Base-by-base conservation (phyloP, 2,888 invertebrate genomes). In the Mythimna loreyi region DNA sequence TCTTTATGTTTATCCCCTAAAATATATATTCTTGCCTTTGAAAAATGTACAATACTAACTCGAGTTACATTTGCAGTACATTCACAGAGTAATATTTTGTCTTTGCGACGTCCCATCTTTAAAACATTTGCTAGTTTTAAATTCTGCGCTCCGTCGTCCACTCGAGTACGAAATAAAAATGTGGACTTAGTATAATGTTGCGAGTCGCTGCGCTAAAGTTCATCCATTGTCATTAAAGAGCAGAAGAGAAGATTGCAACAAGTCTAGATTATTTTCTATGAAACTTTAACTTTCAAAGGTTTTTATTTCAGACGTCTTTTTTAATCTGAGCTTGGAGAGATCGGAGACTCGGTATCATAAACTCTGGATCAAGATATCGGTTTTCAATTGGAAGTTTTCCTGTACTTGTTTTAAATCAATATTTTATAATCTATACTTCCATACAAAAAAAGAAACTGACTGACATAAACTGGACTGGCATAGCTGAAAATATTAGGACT, bases 111-210 rank as follows among this genome's bases (percentile, higher is more conserved):
- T 62, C 55, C 28, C 28, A 78, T 80, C 62, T 68, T 67, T 76
- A 36, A 76, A 63, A 80, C 68, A 63, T 67, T 58, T 58, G 61
- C 58, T 80, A 47, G 45, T 75, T 76, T 80, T 56, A 67, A 43
- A 76, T 75, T 75, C 62, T 47, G 19, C 33, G n/a, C 45, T 23
- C 50, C 33, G 21, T 53, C 40, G 25, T 52, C 28, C 21, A 40
- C 40, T 58, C n/a, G 52, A 30, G 1, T 19, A 60, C 33, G 62
- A 68, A 68, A 80, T 75, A 80, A 80, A 71, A 77, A 71, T 64
- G 78, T 63, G 53, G 56, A 71, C 66, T 66, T 49, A 60, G 56
- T 66, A 80, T 76, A 60, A 63, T 63, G 81, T 70, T 60, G 7
- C 45, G 21, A 49, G 77, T 63, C 61, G 40, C 55, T 30, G 23